phyloP scores from a whole-genome alignment of 2,113 vertebrate species.

The Plectropomus leopardus region DNA sequence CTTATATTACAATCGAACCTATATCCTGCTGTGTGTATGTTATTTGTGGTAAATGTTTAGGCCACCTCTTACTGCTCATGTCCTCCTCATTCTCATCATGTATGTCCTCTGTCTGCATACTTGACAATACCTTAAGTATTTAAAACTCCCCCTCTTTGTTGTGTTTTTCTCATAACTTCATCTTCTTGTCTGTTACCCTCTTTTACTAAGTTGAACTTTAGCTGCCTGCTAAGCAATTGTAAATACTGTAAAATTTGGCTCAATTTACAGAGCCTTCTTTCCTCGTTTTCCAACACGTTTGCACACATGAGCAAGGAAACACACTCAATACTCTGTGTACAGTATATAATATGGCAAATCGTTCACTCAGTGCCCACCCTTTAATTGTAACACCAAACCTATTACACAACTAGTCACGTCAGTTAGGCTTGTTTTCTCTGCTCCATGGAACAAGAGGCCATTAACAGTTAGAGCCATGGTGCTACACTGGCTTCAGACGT shows the following conservation, averaged over 20 bases:
- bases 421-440: background rate
- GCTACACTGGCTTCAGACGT: background rate
- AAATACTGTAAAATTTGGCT: background rate
- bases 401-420: background rate
- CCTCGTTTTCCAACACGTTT: background rate
- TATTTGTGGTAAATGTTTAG: background rate
- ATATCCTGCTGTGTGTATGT: slow-evolving; percentile 9
- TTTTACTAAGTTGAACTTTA: background rate
- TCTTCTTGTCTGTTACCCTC: background rate
- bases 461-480: slow-evolving; percentile 15
- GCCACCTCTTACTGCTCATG: background rate
- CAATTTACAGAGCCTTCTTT: background rate
- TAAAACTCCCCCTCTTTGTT: background rate
- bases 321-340: background rate
- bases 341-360: background rate
- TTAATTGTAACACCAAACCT: background rate
- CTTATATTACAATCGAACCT: slow-evolving; percentile 38
- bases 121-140: no score
- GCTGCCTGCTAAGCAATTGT: background rate
- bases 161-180: background rate
- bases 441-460: slow-evolving; percentile 7
- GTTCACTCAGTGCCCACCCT: background rate
- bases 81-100: background rate
- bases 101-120: background rate
- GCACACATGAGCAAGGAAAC: background rate